Evolutionary conservation across 2,113 vertebrate genomes (phyloP), one percentile per base, ranked within the genome.

Genomic region (Phalacrocorax aristotelis): DNA sequence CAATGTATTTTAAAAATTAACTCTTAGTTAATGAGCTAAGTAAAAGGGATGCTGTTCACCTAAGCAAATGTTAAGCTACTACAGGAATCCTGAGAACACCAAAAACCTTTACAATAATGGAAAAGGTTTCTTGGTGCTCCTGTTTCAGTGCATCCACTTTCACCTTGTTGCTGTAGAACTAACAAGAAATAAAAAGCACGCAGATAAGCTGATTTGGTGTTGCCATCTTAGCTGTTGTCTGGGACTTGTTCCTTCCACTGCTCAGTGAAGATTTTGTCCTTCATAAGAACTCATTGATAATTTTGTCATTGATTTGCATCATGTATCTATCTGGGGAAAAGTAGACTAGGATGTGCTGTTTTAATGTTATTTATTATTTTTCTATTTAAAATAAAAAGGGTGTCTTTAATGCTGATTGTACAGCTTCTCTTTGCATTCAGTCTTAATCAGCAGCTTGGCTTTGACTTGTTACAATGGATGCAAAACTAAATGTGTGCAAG

Each of bases 1-100:
- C 44, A 29, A 42, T 66, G 66, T 36, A 15, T 60, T 89, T 90
- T 71, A 72, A 86, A 82, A 82, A 65, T 92, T 97, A 97, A 95
- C 91, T 82, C 61, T 74, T 81, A 26, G 23, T 49, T 82, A 76
- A 26, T 16, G 1, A 80, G 65, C 11, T 46, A 32, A 46, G 11
- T 30, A 34, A 71, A 86, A 72, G 11, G 15, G 36, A 17, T 5
- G 2, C 9, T 15, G 19, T 14, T 29, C 9, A 65, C 40, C 29
- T 49, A 70, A 87, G 71, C 15, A 71, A 83, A 77, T 12, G 5
- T 46, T 57, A 61, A 55, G 21, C 13, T 75, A 11, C 25, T 46
- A 7, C 32, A 55, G 66, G 57, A 54, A 27, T n/a, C 49, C 30
- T 34, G 60, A 58, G 75, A 54, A 70, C 0, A 1, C 23, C 51